phyloP scores from a whole-genome alignment of 92 coral and sea anemone species.

The Porites cylindrica region DNA sequence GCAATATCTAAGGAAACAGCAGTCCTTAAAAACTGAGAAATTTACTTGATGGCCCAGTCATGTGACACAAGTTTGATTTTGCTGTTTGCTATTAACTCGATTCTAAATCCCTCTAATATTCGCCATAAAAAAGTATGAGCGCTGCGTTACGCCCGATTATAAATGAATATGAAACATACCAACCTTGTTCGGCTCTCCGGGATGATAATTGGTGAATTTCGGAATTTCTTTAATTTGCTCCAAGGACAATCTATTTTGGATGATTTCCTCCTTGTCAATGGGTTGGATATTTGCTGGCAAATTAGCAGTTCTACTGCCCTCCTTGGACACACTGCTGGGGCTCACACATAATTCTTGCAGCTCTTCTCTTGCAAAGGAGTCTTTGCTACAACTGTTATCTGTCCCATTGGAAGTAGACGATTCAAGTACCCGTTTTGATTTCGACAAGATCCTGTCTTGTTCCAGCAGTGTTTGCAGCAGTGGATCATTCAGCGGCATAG shows the following conservation, averaged over 20 bases:
- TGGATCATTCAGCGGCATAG: conserved; percentile 53
- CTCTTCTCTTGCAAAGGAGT: not conserved
- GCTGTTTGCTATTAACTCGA: too few species aligned
- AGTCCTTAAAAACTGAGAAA: too few species aligned
- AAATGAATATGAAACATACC: not conserved
- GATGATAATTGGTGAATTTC: conserved; percentile 73
- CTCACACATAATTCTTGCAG: not conserved
- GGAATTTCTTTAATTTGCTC: conserved; percentile 87
- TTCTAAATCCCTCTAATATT: too few species aligned
- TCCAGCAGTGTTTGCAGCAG: conserved; percentile 57
- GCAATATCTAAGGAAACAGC: too few species aligned
- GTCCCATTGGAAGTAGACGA: not conserved
- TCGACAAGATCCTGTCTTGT: conserved; percentile 43
- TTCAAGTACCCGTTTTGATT: not conserved
- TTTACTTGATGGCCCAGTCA: too few species aligned
- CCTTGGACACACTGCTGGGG: not conserved
- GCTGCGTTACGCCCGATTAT: too few species aligned
- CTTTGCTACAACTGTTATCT: not conserved
- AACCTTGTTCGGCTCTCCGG: conserved; percentile 94
- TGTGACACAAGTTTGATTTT: too few species aligned
- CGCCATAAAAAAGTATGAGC: too few species aligned
- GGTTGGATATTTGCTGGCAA: conserved; percentile 56
- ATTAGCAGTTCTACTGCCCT: not conserved
- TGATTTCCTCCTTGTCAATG: conserved; percentile 78
- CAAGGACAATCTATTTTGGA: conserved; percentile 73